phyloP scores from a whole-genome alignment of 2,797 vertebrate genomes.

The Notolabrus celidotus region DNA sequence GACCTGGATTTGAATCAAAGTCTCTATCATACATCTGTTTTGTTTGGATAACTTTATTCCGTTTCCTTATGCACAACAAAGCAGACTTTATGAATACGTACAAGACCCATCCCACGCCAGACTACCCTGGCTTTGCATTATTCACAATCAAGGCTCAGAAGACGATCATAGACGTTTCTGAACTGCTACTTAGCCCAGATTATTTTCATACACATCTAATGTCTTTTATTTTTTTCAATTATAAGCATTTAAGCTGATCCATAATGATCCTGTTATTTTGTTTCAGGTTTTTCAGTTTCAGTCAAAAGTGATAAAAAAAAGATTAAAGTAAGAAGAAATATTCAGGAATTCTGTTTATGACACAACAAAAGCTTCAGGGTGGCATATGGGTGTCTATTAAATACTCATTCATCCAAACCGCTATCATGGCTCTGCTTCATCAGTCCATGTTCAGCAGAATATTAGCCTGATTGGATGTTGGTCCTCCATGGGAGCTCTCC shows the following conservation, averaged over 20 bases:
- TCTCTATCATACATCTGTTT: background rate
- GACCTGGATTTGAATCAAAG: background rate
- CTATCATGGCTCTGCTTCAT: slow-evolving; percentile 31
- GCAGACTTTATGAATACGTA: background rate
- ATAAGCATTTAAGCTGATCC: background rate
- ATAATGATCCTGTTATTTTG: background rate
- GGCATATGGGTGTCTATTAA: slow-evolving; percentile 7
- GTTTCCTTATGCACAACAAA: background rate
- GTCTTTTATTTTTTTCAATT: background rate
- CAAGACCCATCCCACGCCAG: background rate
- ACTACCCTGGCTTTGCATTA: background rate
- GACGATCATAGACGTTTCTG: background rate
- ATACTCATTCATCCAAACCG: slow-evolving; percentile 32
- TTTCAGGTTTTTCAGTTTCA: background rate
- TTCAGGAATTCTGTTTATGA: no score
- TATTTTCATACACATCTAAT: background rate
- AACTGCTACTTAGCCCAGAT: background rate
- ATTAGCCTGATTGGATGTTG: slow-evolving; percentile 10
- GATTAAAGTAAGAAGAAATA: no score
- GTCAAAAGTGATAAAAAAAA: background rate
- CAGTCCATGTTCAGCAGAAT: slow-evolving; percentile 26
- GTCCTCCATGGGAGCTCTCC: slow-evolving; percentile 44
- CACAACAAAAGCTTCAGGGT: slow-evolving; percentile 3
- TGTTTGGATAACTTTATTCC: background rate
- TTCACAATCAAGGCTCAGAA: background rate